These are phyloP conservation scores for Zygogramma bicolorata DNA, from an alignment of 2,888 invertebrate species.

Conservation along the genomic window DNA sequence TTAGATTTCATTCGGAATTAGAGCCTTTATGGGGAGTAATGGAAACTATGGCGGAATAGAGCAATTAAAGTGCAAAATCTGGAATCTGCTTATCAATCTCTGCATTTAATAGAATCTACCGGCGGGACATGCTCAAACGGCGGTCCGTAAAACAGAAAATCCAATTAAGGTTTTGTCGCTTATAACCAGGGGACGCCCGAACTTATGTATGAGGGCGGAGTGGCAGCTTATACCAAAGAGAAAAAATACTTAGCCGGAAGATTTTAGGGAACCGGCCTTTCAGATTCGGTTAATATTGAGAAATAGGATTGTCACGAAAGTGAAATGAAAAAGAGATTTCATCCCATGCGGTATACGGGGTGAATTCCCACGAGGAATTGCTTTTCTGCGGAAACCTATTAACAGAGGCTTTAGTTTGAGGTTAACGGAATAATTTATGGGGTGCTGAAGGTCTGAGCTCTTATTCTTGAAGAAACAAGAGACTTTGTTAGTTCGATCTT, in stretches of 20 bases:
- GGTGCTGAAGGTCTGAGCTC: not conserved
- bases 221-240: not conserved
- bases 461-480: not conserved
- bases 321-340: not conserved
- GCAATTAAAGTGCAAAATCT: constrained; percentile 44
- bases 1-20: constrained; percentile 35
- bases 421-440: not conserved
- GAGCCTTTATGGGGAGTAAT: constrained; percentile 34
- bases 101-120: constrained; percentile 44
- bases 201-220: not conserved
- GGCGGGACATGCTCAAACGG: constrained; percentile 41
- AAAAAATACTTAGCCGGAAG: constrained; percentile 5
- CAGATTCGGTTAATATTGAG: constrained; percentile 6
- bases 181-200: constrained; percentile 46
- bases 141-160: constrained; percentile 56
- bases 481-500: no score
- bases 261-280: constrained; percentile 4
- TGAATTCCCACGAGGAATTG: not conserved
- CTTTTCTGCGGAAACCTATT: not conserved
- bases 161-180: constrained; percentile 58
- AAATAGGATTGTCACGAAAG: constrained; percentile 5
- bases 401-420: not conserved
- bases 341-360: not conserved
- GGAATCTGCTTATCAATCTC: constrained; percentile 46
- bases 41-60: constrained; percentile 39